Evolutionary conservation across 2,888 invertebrate genomes (phyloP).

Genomic region (Eretmocerus hayati): DNA sequence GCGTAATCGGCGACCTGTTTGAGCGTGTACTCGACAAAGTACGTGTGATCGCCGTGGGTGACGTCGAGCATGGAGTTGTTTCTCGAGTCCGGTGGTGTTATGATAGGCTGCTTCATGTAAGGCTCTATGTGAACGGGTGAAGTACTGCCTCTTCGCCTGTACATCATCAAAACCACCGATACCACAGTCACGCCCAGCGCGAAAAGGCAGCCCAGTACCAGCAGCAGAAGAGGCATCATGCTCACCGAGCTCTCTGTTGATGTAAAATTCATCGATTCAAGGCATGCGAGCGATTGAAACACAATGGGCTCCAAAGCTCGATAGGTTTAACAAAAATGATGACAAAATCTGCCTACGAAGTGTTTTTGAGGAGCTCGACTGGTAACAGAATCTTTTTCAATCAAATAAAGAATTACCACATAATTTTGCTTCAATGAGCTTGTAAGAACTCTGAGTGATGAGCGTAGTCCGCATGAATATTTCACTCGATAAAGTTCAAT

Average conservation of each 20-base stretch:
- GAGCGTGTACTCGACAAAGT: slow-evolving; percentile 79
- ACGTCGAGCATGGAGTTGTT: slow-evolving; percentile 63
- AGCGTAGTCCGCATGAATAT: no score
- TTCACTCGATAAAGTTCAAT: no score
- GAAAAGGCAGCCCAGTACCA: slow-evolving; percentile 60
- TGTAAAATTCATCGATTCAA: no score
- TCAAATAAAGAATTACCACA: no score
- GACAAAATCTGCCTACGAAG: no score
- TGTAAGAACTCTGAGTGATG: no score
- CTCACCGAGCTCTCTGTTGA: slow-evolving; percentile 60
- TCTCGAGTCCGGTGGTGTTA: slow-evolving; percentile 45
- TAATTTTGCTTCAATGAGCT: no score
- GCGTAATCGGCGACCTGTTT: slow-evolving; percentile 50
- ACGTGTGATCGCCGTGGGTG: slow-evolving; percentile 74
- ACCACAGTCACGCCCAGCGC: slow-evolving; percentile 59
- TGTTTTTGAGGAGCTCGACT: no score
- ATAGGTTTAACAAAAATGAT: no score
- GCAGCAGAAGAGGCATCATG: slow-evolving; percentile 65
- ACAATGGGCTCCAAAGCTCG: no score
- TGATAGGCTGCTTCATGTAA: slow-evolving; percentile 46
- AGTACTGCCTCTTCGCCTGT: slow-evolving; percentile 53
- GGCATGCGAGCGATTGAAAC: no score
- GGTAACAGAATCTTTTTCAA: no score
- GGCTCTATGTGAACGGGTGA: slow-evolving; percentile 45
- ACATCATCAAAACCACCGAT: slow-evolving; percentile 59